Evolutionary conservation across 1,140 invertebrate species (phyloP).

Genomic region (Bombus confusus): DNA sequence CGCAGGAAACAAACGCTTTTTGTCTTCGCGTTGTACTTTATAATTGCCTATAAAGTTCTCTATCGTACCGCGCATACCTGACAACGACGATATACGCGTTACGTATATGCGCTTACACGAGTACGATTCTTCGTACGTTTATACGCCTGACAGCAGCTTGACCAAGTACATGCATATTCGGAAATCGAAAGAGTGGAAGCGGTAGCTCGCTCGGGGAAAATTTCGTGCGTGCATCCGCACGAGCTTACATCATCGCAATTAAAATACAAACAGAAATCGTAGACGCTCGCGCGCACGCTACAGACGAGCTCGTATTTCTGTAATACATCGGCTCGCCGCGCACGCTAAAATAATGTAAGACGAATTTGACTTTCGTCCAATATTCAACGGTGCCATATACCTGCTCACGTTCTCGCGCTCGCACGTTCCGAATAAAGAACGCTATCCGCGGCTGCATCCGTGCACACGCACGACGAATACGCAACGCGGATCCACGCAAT

Average conservation of each 20-base stretch:
- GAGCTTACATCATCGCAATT: conserved; percentile 48
- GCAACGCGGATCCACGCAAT: too few relatives aligned
- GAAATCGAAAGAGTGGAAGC: neutral
- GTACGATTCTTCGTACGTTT: neutral
- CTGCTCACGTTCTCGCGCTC: conserved; percentile 48
- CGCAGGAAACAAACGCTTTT: neutral
- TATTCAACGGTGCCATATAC: conserved; percentile 50
- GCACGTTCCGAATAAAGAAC: conserved; percentile 66
- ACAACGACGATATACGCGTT: neutral
- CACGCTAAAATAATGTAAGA: conserved; percentile 53
- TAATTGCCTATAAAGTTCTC: neutral
- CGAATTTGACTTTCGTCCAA: conserved; percentile 53
- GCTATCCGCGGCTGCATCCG: conserved; percentile 5
- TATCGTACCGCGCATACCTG: neutral
- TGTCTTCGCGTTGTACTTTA: neutral
- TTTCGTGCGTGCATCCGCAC: neutral
- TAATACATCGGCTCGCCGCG: conserved; percentile 33
- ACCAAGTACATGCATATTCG: neutral
- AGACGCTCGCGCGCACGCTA: neutral
- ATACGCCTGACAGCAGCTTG: neutral
- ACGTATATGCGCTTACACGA: neutral
- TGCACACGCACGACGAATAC: neutral
- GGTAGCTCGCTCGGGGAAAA: neutral
- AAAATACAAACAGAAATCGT: conserved; percentile 46
- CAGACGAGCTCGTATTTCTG: conserved; percentile 34